phyloP scores from a whole-genome alignment of 2,888 invertebrate species.

The Carpatolechia fugitivella region DNA sequence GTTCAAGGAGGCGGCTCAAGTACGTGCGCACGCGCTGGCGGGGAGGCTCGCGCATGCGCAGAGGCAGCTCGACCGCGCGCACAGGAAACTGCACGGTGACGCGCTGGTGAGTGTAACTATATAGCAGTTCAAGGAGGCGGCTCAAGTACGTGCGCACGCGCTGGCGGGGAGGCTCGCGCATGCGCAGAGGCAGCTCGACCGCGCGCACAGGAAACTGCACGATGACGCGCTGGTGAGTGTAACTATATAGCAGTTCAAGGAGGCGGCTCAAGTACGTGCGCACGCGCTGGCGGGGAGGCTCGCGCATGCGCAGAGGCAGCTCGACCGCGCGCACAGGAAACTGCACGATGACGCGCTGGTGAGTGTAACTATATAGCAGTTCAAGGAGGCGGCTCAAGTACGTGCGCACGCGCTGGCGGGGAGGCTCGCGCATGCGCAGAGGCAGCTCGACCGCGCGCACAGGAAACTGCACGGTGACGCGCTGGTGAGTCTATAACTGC shows the following conservation, averaged over 20 bases:
- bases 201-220: constrained; percentile 65
- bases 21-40: constrained; percentile 59
- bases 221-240: constrained; percentile 60
- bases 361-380: neutral
- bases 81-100: constrained; percentile 67
- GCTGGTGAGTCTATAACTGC: too few relatives aligned
- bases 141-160: constrained; percentile 55
- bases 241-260: constrained; percentile 27
- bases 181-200: constrained; percentile 69
- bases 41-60: constrained; percentile 71
- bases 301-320: constrained; percentile 70
- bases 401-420: too few relatives aligned
- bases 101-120: constrained; percentile 44
- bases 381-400: too few relatives aligned
- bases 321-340: constrained; percentile 65
- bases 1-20: constrained; percentile 56
- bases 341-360: constrained; percentile 70
- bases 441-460: too few relatives aligned
- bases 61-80: constrained; percentile 69
- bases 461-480: too few relatives aligned
- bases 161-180: constrained; percentile 68
- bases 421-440: too few relatives aligned
- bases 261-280: constrained; percentile 58
- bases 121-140: constrained; percentile 50
- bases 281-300: constrained; percentile 62